Base-by-base conservation (phyloP, 2,113 vertebrate genomes). In the Otus sunia region DNA sequence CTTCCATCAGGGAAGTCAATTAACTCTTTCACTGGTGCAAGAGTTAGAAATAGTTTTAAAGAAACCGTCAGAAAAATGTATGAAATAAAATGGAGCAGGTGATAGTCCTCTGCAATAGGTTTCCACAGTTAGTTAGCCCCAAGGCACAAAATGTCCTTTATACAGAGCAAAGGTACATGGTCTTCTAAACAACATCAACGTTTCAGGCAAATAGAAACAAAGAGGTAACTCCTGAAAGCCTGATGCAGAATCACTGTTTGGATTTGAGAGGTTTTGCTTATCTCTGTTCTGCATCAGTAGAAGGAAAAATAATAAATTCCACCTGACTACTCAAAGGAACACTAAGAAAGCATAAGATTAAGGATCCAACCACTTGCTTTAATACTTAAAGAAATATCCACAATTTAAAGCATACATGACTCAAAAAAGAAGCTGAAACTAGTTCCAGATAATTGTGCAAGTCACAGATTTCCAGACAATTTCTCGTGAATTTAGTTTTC, bases 141-240 rank as follows among this genome's bases (percentile, higher is more conserved):
- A 81, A 67, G 32, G 22, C 23, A 92, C 36, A 85, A 52, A 76
- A 64, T 45, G 41, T 82, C 32, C n/a, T 75, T 56, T 91, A n/a
- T 56, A n/a, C 19, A 67, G 26, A 93, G 45, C n/a, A 62, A 73
- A 95, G 20, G 56, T 73, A 66, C 41, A 50, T 5, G 26, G 21
- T 66, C 45, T 69, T 91, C 19, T 91, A 86, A 92, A 76, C 14
- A 77, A 76, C 16, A 75, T 29, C 22, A 66, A 50, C 3, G 27
- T 73, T 88, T 80, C 82, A 87, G 66, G 41, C 63, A 96, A 86
- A 96, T 18, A 96, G n/a, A 93, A 97, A 68, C 45, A 41, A 91
- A 36, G 52, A 93, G 43, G 21, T 36, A 89, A 79, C 18, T 94
- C 62, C 62, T 85, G 55, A 92, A 79, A 87, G 30, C 39, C 23